Base-by-base conservation (phyloP, 2,888 invertebrate species). In the Cephus pulcher region DNA sequence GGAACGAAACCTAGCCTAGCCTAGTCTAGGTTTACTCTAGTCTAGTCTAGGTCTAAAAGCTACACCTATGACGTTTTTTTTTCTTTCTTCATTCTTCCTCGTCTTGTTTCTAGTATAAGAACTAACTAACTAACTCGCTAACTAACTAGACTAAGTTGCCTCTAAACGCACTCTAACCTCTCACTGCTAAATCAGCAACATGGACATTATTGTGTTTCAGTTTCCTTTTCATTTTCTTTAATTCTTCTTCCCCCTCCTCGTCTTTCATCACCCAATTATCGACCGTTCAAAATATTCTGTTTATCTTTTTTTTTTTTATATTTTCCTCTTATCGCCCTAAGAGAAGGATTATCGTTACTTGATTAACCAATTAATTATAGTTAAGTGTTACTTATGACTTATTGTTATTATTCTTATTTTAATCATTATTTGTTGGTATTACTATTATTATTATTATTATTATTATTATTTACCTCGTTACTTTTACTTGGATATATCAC, bases 161-260 rank as follows among this genome's bases (percentile, higher is more conserved):
- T 80, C 83, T 84, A 84, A 77, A 81, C 80, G 84, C 85, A 84
- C 80, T 83, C 87, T 88, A 88, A 40, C 40, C 40, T 79, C 82
- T 86, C 85, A 83, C 80, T 83, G 83, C 85, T 89, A 88, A 82
- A 75, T 86, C 85, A 88, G 86, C 89, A 88, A 88, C 88, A 89
- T 88, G 88, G 88, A 88, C 88, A 86, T 87, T 86, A 85, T 86
- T 85, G 83, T 84, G 34, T 71, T 74, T 77, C 75, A 74, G 71
- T 69, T 75, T 78, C 78, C 40, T 69, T 76, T 76, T 73, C 79
- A 30, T 73, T 34, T 79, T 78, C 76, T 74, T 78, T 34, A n/a
- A 4, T 74, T 74, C 69, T 4, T 40, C 76, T 37, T 71, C 30
- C 68, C 75, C 76, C 74, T 70, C 35, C 69, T 33, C 34, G 69